A percentile compares a stretch with the other conserved stretches of the same genome.
phyloP scores from a whole-genome alignment of 2,888 invertebrate species.

The Antheraea assamensis region DNA sequence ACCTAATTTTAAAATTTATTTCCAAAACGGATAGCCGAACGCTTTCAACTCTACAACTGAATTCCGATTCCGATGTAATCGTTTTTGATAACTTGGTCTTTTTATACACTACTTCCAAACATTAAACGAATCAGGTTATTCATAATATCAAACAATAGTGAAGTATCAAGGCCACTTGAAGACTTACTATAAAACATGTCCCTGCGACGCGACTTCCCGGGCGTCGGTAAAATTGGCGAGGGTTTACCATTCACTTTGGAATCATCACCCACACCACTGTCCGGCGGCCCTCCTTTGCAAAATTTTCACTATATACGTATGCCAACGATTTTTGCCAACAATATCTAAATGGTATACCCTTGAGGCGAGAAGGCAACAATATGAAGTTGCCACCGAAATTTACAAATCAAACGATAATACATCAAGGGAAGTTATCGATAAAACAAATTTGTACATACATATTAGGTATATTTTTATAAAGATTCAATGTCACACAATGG shows the following conservation, averaged over 20 bases:
- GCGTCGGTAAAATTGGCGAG: constrained; percentile 32
- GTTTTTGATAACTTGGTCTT: constrained; percentile 76
- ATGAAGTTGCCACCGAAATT: constrained; percentile 73
- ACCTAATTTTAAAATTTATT: constrained; percentile 71
- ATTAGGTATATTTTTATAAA: constrained; percentile 41
- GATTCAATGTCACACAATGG: constrained; percentile 13
- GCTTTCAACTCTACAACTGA: constrained; percentile 77
- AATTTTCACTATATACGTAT: constrained; percentile 51
- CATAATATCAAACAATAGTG: constrained; percentile 76
- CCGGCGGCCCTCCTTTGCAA: constrained; percentile 42
- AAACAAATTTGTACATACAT: constrained; percentile 77
- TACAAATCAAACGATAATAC: constrained; percentile 64
- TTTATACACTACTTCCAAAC: constrained; percentile 79
- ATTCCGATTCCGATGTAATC: constrained; percentile 70
- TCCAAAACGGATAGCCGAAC: constrained; percentile 81
- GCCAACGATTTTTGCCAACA: constrained; percentile 74
- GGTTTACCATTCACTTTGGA: background rate
- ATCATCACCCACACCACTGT: constrained; percentile 22
- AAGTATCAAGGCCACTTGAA: constrained; percentile 82
- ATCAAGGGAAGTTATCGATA: constrained; percentile 59
- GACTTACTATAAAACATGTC: constrained; percentile 74
- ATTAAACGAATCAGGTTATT: constrained; percentile 75
- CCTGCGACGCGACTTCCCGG: constrained; percentile 65
- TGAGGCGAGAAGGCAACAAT: constrained; percentile 74
- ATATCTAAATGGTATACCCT: constrained; percentile 78